phyloP scores from a whole-genome alignment of 1,140 invertebrate genomes.

The Temnothorax nylanderi region DNA sequence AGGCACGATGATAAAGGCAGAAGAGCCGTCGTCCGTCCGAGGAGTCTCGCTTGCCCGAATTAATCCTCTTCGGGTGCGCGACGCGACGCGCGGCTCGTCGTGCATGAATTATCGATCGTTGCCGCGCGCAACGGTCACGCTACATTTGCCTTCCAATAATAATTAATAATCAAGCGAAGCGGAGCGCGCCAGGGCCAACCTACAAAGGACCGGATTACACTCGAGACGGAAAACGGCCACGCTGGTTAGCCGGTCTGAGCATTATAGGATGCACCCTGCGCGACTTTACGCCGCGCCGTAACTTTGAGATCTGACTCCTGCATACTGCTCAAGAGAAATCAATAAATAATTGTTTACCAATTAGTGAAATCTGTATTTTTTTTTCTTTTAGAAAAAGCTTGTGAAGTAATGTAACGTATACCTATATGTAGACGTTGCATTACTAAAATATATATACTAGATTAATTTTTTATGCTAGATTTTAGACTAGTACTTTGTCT shows the following conservation, averaged over 20 bases:
- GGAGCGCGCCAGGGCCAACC: conserved; percentile 65
- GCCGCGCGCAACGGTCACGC: conserved; percentile 66
- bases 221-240: conserved; percentile 64
- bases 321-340: background rate
- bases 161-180: conserved; percentile 81
- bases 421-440: background rate
- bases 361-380: background rate
- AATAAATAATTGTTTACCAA: background rate
- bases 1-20: conserved; percentile 28
- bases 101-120: conserved; percentile 79
- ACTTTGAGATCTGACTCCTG: background rate
- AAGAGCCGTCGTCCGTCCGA: conserved; percentile 8
- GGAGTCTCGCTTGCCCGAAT: conserved; percentile 61
- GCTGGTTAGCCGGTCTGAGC: background rate
- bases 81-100: conserved; percentile 60
- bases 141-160: conserved; percentile 80
- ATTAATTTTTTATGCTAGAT: too few species aligned
- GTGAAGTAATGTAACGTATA: background rate
- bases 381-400: background rate
- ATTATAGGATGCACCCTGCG: background rate
- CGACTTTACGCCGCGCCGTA: background rate
- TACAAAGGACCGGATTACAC: conserved; percentile 79
- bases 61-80: conserved; percentile 67
- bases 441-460: background rate
- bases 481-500: too few species aligned